A percentile compares a stretch with the other conserved stretches of the same genome.
These are phyloP conservation scores for Lethrus apterus DNA, from an alignment of 1,140 invertebrate genomes.

Conservation along the genomic window DNA sequence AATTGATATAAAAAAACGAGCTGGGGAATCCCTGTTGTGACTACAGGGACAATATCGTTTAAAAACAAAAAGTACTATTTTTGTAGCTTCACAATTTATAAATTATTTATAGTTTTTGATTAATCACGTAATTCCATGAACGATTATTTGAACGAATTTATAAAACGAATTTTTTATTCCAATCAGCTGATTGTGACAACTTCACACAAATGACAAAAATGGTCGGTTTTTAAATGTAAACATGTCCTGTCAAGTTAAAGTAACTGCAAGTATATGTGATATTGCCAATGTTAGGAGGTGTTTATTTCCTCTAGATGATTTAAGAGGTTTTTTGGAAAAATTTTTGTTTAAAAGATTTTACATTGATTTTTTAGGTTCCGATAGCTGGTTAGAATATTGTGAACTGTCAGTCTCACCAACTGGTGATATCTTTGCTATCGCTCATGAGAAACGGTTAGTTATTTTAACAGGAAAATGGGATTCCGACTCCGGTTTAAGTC, in stretches of 20 bases:
- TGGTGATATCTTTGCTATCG: constrained; percentile 63
- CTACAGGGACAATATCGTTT: too few relatives aligned
- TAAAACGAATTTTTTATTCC: too few relatives aligned
- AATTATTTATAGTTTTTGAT: too few relatives aligned
- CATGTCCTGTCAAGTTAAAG: constrained; percentile 65
- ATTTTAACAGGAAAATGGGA: constrained; percentile 61
- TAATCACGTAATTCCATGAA: too few relatives aligned
- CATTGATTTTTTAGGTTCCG: constrained; percentile 42
- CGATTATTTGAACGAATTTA: too few relatives aligned
- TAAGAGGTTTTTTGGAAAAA: constrained; percentile 33
- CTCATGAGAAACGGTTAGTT: constrained; percentile 55
- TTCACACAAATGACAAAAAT: not conserved
- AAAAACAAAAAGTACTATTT: too few relatives aligned
- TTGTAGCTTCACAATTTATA: too few relatives aligned
- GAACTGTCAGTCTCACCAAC: constrained; percentile 65
- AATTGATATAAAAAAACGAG: too few relatives aligned
- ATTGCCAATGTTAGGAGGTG: constrained; percentile 50
- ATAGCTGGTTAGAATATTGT: constrained; percentile 65
- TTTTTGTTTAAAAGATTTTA: constrained; percentile 16
- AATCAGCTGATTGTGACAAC: not conserved
- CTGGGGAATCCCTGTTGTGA: constrained; percentile 9
- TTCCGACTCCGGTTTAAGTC: constrained; percentile 40
- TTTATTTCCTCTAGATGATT: constrained; percentile 47
- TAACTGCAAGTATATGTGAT: constrained; percentile 57
- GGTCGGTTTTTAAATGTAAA: constrained; percentile 14